Conservation (phyloP, 2,113 vertebrate species). For the Poicephalus gulielmi region DNA sequence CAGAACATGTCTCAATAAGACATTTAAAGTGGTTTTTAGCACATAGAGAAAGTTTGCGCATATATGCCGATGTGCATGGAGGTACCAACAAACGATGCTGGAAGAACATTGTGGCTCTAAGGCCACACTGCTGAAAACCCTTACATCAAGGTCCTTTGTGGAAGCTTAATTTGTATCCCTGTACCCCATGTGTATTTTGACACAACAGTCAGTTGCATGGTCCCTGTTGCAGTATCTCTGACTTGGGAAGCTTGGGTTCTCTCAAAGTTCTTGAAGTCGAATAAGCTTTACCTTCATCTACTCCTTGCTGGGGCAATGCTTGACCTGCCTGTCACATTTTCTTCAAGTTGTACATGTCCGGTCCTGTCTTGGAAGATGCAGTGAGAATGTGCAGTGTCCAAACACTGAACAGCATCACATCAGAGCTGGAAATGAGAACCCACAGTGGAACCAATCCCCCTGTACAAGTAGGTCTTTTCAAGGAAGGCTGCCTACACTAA, state of each 20-base stretch:
- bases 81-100: neutral
- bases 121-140: neutral
- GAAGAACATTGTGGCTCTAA: neutral
- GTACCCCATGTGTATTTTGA: accelerated
- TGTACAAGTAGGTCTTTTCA: neutral
- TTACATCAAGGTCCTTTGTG: neutral
- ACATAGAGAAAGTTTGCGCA: neutral
- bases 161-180: neutral
- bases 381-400: neutral
- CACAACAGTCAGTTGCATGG: neutral
- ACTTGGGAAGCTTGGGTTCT: neutral
- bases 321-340: neutral
- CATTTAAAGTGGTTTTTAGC: neutral
- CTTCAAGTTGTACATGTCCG: neutral
- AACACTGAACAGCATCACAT: neutral
- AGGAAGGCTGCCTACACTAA: neutral
- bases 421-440: neutral
- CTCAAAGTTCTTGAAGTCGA: neutral
- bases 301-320: neutral
- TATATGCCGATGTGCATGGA: neutral
- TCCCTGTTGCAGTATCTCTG: neutral
- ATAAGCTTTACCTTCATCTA: neutral
- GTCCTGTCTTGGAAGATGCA: neutral
- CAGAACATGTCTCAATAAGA: neutral
- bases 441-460: neutral